A percentile compares a stretch with the other conserved stretches of the same genome.
Evolutionary conservation across 2,888 invertebrate genomes (phyloP).

Genomic region (Cataglyphis albicans): DNA sequence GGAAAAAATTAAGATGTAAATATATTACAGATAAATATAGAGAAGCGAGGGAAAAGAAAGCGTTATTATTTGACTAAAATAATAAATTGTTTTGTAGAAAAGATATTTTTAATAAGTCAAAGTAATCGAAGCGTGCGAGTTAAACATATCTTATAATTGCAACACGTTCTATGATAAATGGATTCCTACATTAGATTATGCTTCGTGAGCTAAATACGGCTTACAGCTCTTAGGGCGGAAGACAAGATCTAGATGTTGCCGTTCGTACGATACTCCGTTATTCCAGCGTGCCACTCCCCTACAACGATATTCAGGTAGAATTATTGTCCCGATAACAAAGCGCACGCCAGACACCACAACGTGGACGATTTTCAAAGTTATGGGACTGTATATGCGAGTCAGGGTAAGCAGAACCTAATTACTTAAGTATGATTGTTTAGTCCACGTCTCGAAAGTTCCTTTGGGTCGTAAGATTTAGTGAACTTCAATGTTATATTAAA

Average conservation of each 20-base stretch:
- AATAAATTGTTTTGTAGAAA: background rate
- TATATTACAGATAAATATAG: background rate
- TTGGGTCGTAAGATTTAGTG: conserved; percentile 72
- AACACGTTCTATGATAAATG: conserved; percentile 40
- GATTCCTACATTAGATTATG: conserved; percentile 22
- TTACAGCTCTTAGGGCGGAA: conserved; percentile 18
- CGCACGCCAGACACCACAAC: conserved; percentile 14
- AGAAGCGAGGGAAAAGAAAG: background rate
- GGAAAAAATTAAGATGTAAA: background rate
- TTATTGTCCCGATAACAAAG: conserved; percentile 55
- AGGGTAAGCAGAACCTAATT: conserved; percentile 57
- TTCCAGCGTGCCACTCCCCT: conserved; percentile 23
- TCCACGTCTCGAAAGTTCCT: conserved; percentile 65
- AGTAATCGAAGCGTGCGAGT: background rate
- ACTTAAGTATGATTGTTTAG: conserved; percentile 64
- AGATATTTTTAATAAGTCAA: background rate
- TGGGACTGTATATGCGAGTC: conserved; percentile 4
- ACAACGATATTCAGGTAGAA: conserved; percentile 38
- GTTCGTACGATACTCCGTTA: conserved; percentile 34
- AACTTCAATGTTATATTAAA: conserved; percentile 69
- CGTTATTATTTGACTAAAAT: background rate
- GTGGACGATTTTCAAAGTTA: conserved; percentile 40
- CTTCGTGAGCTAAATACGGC: conserved; percentile 28
- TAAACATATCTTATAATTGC: conserved; percentile 6
- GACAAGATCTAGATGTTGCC: conserved; percentile 38